phyloP scores from a whole-genome alignment of 2,888 invertebrate species.

The Drosophila ustulata region DNA sequence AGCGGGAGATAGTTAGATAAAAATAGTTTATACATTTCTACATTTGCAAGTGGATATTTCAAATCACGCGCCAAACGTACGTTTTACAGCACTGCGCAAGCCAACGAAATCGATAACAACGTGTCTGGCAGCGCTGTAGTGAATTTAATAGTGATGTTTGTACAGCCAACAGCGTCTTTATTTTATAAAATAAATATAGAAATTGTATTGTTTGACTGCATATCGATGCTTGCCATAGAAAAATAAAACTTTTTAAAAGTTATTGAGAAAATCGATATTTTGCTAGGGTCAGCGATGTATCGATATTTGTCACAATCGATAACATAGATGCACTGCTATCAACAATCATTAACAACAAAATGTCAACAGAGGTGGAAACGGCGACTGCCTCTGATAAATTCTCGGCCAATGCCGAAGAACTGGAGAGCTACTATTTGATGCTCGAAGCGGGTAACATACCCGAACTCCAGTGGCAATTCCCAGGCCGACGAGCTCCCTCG shows the following conservation, averaged over 20 bases:
- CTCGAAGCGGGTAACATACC: conserved; percentile 89
- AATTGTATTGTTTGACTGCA: no score
- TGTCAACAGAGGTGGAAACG: conserved; percentile 71
- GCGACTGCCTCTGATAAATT: conserved; percentile 70
- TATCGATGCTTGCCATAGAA: no score
- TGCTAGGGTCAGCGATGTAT: no score
- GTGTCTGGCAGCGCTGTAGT: not conserved
- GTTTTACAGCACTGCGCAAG: not conserved
- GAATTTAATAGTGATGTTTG: no score
- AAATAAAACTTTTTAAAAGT: no score
- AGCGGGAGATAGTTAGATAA: not conserved
- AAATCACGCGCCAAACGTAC: conserved; percentile 23
- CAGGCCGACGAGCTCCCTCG: conserved; percentile 91
- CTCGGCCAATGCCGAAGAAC: conserved; percentile 86
- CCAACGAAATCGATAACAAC: not conserved
- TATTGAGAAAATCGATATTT: no score
- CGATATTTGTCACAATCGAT: no score
- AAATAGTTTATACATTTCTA: not conserved
- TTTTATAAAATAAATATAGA: no score
- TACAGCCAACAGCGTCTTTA: no score
- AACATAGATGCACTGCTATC: no score
- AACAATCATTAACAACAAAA: conserved; percentile 19
- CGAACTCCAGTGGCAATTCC: conserved; percentile 92
- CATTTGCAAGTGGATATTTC: not conserved
- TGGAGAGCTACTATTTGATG: conserved; percentile 89